Base-by-base conservation (phyloP, 2,888 invertebrate species). In the Leucania comma region DNA sequence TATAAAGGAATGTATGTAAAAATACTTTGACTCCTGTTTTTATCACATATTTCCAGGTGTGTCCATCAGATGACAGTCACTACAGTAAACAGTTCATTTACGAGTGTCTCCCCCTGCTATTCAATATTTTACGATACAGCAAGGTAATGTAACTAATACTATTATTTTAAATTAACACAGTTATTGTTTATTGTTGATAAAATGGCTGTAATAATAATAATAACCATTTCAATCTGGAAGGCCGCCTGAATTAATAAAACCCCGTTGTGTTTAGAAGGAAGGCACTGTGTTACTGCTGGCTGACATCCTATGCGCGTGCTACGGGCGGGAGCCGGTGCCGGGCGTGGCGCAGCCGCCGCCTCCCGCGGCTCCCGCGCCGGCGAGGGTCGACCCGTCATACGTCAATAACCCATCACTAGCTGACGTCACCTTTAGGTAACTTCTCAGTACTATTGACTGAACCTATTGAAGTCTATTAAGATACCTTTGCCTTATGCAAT, bases 381-480 rank as follows among this genome's bases (percentile, higher is more conserved):
- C 98, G 0, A 96, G 98, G 73, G 98, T 99, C 83, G 99, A 99
- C 94, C 98, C 98, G 0, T 98, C 98, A 89, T 99, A 98, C 94
- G 98, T 99, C 80, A 99, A 99, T 95, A 99, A 99, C 94, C 98
- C 98, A 0, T 98, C 98, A 88, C 96, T 99, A 50, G 98, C 98
- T 85, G 99, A 99, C 90, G 98, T 99, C 38, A 98, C 98, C 68
- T 99, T 99, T 92, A 96, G 97, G 97, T 97, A 85, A 63, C 38
- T 35, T 12, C 3, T n/a, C 20, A n/a, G n/a, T 60, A 14, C 14
- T 17, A 26, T 1, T 53, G 2, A 17, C 5, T 24, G 35, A 10
- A 32, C 4, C 1, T 29, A 22, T 12, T 6, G 5, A 32, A 26
- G 32, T 32, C 14, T 24, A 42, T n/a, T n/a, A n/a, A n/a, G n/a